Base-by-base conservation (phyloP, 2,113 vertebrate genomes). In the Pipra filicauda region DNA sequence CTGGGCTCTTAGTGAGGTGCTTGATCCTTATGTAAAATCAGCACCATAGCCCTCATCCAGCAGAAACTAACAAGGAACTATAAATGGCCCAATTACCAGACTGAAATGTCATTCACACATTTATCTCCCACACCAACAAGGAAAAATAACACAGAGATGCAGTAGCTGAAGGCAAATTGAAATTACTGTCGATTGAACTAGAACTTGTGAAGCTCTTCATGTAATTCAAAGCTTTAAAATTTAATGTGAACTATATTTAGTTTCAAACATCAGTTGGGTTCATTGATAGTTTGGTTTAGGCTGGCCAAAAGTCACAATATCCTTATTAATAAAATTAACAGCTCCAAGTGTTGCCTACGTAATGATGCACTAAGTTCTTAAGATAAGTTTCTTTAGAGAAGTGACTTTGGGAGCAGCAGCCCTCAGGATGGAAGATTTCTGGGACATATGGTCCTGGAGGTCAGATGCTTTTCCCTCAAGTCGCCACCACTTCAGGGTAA, bases 21-120 rank as follows among this genome's bases (percentile, higher is more conserved):
- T 96, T 83, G 69, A 72, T 92, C 83, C 90, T 82, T 62, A 67
- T 89, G 89, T 96, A 95, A 96, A 93, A 95, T 39, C 88, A 91
- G 76, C 46, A 89, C 51, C 92, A 61, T 57, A 89, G 67, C 78
- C 80, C 88, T 86, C 66, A 75, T 65, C 91, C 93, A 87, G 65
- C 62, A 80, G 91, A 80, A 95, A 86, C 90, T 83, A 97, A 94
- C 74, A 97, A 96, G 96, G 84, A 85, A 92, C 80, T 96, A 96
- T 91, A 97, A 97, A 96, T 79, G 72, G 58, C 89, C 89, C 95
- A 97, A 95, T 97, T 96, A 97, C 81, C 84, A 94, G 73, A 89
- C 85, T 92, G 79, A 93, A 97, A 95, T 96, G 91, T 88, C 92
- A 92, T 84, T 96, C 96, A 93, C 85, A 93, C 67, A 87, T 97